Evolutionary conservation across 2,888 invertebrate species (phyloP), one percentile per base, ranked within the genome.

Genomic region (Erannis defoliaria): DNA sequence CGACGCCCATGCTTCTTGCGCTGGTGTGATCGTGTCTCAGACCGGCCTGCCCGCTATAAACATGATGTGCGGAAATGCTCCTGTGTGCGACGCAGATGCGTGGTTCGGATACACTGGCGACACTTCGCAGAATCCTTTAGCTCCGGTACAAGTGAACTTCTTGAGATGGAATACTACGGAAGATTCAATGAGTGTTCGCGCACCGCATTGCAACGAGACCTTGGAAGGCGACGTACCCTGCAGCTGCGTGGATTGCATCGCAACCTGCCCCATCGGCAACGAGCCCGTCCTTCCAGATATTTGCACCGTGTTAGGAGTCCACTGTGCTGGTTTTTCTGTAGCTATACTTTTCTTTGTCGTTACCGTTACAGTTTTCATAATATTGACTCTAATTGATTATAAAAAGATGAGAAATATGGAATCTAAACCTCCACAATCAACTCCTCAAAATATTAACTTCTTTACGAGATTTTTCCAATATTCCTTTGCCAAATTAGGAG

Each of bases 1-100:
- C 18, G 93, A 85, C 0, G 94, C 96, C 0, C 98, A 94, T 81
- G 94, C 96, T 29, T 97, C 98, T 0, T 99, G 99, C 80, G 93
- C 94, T 42, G 94, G 95, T 21, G 96, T 98, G 0, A 90, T 97
- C 10, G 94, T 96, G 76, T 96, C 98, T 0, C 95, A 96, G 63
- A 95, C 95, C 2, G 97, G 97, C 9, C 86, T 94, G 51, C 94
- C 95, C 5, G 97, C 96, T 1, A 94, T 98, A 84, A 96, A 96
- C 66, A 76, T 97, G n/a, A 94, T 97, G 76, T 98, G 98, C 80
- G 97, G 96, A 0, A 88, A 94, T 16, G 94, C 95, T 0, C 90
- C 94, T 0, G 91, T 93, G 2, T 99, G 99, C 77, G 82, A 87
- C 23, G 86, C 87, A 62, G 90, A 81, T 55, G 94, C 95, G 18